These are phyloP conservation scores for Catocala fraxini DNA, from an alignment of 2,888 invertebrate species.

Conservation along the genomic window DNA sequence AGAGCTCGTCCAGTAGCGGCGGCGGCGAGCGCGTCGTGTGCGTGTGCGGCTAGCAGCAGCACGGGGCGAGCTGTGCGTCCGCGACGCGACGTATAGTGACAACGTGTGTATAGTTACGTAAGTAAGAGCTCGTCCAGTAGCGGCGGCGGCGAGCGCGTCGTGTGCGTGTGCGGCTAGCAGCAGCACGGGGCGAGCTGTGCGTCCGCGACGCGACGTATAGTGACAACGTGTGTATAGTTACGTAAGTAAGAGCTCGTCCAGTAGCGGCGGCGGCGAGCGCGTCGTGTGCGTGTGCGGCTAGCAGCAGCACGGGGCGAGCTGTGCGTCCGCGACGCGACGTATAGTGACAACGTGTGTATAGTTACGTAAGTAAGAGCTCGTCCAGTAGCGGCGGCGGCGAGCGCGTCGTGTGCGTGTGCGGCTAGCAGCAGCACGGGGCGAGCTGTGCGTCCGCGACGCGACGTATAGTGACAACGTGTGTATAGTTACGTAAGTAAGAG, in stretches of 20 bases:
- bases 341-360: neutral
- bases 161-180: conserved; percentile 95
- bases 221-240: conserved; percentile 23
- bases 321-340: conserved; percentile 3
- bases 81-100: neutral
- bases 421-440: conserved; percentile 90
- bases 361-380: conserved; percentile 57
- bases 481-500: conserved; percentile 2
- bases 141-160: conserved; percentile 91
- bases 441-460: conserved; percentile 25
- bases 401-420: conserved; percentile 96
- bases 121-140: conserved; percentile 51
- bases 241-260: conserved; percentile 55
- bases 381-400: conserved; percentile 73
- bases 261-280: conserved; percentile 88
- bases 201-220: neutral
- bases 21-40: conserved; percentile 94
- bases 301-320: conserved; percentile 85
- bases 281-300: conserved; percentile 96
- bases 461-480: neutral
- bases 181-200: conserved; percentile 71
- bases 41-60: conserved; percentile 94
- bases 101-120: conserved; percentile 46
- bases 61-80: conserved; percentile 37
- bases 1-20: conserved; percentile 57